Evolutionary conservation across 2,797 vertebrate species (phyloP).

Genomic region (Sebastes aleutianus): DNA sequence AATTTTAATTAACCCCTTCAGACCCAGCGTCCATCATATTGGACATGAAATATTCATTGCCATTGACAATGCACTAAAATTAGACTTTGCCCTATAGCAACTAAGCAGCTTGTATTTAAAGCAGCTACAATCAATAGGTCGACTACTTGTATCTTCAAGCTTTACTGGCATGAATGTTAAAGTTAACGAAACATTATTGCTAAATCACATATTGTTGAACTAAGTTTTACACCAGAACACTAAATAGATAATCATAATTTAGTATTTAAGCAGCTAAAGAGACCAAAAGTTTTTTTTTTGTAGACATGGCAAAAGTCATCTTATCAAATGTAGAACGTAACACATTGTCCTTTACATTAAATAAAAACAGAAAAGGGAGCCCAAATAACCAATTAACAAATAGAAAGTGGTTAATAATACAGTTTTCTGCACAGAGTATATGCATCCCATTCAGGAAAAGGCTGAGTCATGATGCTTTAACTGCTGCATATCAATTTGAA

Average conservation of each 20-base stretch:
- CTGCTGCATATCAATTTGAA: conserved; percentile 14
- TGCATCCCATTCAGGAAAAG: neutral
- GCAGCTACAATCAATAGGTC: neutral
- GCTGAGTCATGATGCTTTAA: neutral
- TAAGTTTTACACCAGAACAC: neutral
- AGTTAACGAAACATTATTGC: neutral
- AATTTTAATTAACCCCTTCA: conserved; percentile 3
- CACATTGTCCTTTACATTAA: too few relatives aligned
- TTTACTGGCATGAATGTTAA: neutral
- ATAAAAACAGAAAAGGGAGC: neutral
- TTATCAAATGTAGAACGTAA: too few relatives aligned
- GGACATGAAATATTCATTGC: conserved; percentile 10
- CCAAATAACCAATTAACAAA: neutral
- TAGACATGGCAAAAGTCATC: too few relatives aligned
- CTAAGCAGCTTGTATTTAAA: neutral
- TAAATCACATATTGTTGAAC: neutral
- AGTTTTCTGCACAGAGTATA: neutral
- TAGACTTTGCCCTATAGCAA: neutral
- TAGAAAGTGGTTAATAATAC: neutral
- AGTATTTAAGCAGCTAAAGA: neutral
- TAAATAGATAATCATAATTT: neutral
- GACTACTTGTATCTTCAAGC: neutral
- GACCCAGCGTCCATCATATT: neutral
- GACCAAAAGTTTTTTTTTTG: too few relatives aligned
- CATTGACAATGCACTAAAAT: neutral